Evolutionary conservation across 2,797 vertebrate genomes (phyloP).

Genomic region (Parauchenoglanis ngamensis): DNA sequence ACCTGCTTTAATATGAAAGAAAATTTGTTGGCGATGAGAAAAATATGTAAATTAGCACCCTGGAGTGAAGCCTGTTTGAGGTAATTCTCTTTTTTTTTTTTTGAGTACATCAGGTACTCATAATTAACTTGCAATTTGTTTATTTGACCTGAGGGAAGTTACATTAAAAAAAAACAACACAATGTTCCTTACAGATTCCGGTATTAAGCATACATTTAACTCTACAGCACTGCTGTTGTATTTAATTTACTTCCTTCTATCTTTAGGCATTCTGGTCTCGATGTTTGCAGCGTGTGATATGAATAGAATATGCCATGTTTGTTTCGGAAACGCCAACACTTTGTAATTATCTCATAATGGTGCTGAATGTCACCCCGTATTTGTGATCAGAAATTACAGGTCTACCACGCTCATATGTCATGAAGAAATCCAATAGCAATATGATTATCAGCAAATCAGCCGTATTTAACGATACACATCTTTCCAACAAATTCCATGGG

Average conservation of each 20-base stretch:
- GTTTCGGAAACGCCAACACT: neutral
- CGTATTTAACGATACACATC: constrained; percentile 11
- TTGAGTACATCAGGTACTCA: neutral
- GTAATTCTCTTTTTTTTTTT: constrained; percentile 1
- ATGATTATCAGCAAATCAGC: constrained; percentile 15
- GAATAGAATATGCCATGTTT: neutral
- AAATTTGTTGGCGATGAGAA: neutral
- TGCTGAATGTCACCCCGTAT: neutral
- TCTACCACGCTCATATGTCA: neutral
- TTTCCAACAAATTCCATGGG: constrained; percentile 33
- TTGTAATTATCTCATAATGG: neutral
- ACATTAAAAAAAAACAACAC: neutral
- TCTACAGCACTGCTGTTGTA: neutral
- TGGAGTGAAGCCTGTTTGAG: constrained; percentile 8
- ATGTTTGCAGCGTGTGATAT: neutral
- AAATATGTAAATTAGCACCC: neutral
- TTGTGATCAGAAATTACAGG: neutral
- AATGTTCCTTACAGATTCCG: constrained; percentile 32
- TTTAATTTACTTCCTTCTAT: neutral
- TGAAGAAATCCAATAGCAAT: neutral
- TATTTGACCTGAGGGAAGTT: constrained; percentile 47
- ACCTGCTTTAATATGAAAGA: constrained; percentile 29
- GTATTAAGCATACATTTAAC: constrained; percentile 43
- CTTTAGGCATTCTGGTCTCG: neutral
- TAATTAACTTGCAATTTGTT: constrained; percentile 5